Conservation (phyloP, 2,888 invertebrate species). For the Sepioteuthis lessoniana region DNA sequence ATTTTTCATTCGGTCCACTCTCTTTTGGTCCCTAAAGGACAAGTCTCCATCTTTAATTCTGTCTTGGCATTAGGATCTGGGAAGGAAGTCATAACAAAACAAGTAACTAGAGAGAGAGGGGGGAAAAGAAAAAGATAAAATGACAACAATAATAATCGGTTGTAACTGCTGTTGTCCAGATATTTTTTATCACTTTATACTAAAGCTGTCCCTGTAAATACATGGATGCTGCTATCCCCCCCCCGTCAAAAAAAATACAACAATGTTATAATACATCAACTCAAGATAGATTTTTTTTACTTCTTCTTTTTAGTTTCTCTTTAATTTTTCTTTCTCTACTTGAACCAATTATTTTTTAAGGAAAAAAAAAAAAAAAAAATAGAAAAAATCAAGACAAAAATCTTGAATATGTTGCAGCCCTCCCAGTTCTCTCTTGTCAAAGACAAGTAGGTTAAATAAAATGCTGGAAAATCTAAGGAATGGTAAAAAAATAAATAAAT, state of each 20-base stretch:
- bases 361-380: not conserved
- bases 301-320: not conserved
- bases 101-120: not conserved
- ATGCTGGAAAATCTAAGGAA: not conserved
- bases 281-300: not conserved
- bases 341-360: not conserved
- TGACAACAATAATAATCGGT: not conserved
- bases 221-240: not conserved
- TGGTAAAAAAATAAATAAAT: not conserved
- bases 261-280: not conserved
- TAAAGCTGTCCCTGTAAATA: conserved; percentile 33
- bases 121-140: too few relatives aligned
- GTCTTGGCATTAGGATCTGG: not conserved
- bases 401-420: not conserved
- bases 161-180: not conserved
- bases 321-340: not conserved
- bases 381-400: not conserved
- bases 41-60: not conserved
- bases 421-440: not conserved
- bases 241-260: not conserved
- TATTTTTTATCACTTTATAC: not conserved
- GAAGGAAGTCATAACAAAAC: not conserved
- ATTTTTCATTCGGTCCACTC: not conserved
- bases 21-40: not conserved
- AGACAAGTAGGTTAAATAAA: not conserved